Evolutionary conservation across 1,140 invertebrate species (phyloP), one percentile per base, ranked within the genome.

Genomic region (Popillia japonica): DNA sequence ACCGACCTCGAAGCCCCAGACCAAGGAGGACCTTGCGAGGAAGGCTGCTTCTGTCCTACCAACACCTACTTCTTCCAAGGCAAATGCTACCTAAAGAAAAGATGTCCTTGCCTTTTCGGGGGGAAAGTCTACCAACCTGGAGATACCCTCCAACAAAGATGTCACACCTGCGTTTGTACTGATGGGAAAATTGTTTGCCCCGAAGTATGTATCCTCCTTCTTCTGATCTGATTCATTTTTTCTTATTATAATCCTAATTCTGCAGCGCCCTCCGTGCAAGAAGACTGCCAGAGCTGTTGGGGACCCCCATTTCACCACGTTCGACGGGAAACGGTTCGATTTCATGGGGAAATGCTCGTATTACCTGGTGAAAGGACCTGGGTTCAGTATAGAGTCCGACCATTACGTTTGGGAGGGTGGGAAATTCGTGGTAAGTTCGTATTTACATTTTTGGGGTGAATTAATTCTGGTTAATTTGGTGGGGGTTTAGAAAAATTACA

Each of bases 331-430:
- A 77, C 74, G 78, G 6, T 97, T 91, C 84, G 92, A 96, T 86
- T 97, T 96, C 85, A 96, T 96, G 94, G 96, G 96, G 8, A 92
- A 93, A 78, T 98, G 96, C 86, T 92, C 92, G 0, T 97, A 97
- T 84, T 93, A 94, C 83, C 85, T 98, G 59, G 87, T 74, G 14
- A 27, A 42, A n/a, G 40, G 34, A 0, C 40, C 11, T 0, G 72
- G 20, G n/a, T 74, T 74, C 17, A 40, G 40, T 42, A 17, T 74
- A 22, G 40, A 40, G n/a, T 11, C 23, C 17, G 40, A 74, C 9
- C 27, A 74, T 42, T 40, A 40, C 17, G 34, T 42, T 41, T 74
- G 0, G 72, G 1, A 72, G 14, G n/a, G n/a, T 40, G 72, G 72
- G 2, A 14, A 22, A 22, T 42, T 41, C n/a, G 40, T 74, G 27